Conservation (phyloP, 1,140 invertebrate species). For the Drosophila nannoptera region DNA sequence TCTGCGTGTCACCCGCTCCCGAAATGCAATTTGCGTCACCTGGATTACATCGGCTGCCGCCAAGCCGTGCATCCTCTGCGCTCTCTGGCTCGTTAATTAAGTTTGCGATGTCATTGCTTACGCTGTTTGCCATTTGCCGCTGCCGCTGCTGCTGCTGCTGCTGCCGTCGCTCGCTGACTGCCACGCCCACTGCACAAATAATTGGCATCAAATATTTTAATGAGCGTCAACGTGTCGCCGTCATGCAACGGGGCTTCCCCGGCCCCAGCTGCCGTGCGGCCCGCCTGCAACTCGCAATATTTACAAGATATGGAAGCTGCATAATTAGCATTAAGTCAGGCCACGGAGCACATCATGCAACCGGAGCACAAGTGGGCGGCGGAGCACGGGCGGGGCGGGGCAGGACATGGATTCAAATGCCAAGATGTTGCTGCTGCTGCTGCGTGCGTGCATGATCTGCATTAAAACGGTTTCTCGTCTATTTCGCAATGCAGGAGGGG, state of each 20-base stretch:
- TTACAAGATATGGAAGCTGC: slow-evolving; percentile 62
- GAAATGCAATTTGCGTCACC: neutral
- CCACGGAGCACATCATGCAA: neutral
- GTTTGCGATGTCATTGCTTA: slow-evolving; percentile 33
- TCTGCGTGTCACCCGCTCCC: neutral
- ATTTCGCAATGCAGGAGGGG: slow-evolving; percentile 22
- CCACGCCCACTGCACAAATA: slow-evolving; percentile 37
- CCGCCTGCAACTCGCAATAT: slow-evolving; percentile 51
- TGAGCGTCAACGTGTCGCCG: slow-evolving; percentile 60
- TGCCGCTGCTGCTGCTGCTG: neutral
- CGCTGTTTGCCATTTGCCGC: slow-evolving; percentile 37
- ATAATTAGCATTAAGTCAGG: slow-evolving; percentile 59
- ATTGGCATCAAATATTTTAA: slow-evolving; percentile 73
- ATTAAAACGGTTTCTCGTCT: slow-evolving; percentile 15
- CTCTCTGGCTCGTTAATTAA: slow-evolving; percentile 49
- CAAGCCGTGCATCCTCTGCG: slow-evolving; percentile 15
- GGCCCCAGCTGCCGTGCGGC: slow-evolving; percentile 17
- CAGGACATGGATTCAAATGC: slow-evolving; percentile 59
- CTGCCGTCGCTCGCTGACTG: slow-evolving; percentile 1
- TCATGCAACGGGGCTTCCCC: slow-evolving; percentile 28
- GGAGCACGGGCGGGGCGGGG: neutral
- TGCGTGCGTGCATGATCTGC: slow-evolving; percentile 44
- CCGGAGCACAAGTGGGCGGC: neutral
- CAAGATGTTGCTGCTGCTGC: slow-evolving; percentile 53
- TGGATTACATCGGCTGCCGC: neutral